Base-by-base conservation (phyloP, 1,140 invertebrate genomes). In the Aphelinus certus region DNA sequence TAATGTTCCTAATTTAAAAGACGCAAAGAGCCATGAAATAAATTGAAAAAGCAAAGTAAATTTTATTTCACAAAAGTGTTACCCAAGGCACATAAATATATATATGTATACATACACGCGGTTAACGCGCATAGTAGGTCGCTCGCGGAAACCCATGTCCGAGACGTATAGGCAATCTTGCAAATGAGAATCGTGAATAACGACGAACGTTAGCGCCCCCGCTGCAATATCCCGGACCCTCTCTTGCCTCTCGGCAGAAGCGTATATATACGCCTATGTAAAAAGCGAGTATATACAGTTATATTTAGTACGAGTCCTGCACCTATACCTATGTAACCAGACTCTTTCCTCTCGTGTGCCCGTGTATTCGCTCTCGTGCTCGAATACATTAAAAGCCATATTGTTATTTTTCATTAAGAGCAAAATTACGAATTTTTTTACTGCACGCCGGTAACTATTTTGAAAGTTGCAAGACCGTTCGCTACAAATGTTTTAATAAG, bases 141-240 rank as follows among this genome's bases (percentile, higher is more conserved):
- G 81, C 79, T 82, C 80, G 80, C 84, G 83, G 83, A 85, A 83
- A 76, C 63, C 83, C 83, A 82, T 83, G 82, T 81, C 79, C 82
- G 82, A 87, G 85, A 87, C 83, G 81, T 87, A 87, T 86, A 86
- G 85, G 85, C 85, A 87, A 87, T 87, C 84, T 87, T 86, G 85
- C 82, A 86, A 86, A 86, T 86, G 85, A 87, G 85, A 87, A 86
- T 85, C 85, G 85, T 85, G 85, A 86, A 81, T 87, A 86, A 86
- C 84, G 84, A 81, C 75, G 79, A 79, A 81, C 85, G 85, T 87
- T 87, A 87, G 83, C 83, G 83, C 83, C 84, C 84, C 81, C 80
- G 78, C 77, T 77, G 78, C 75, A 81, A 79, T 83, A 79, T 79
- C 76, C 73, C 78, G 71, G 76, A 73, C 69, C 76, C 77, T 48